These are phyloP conservation scores for Danio albolineatus DNA, from an alignment of 2,797 vertebrate genomes.

Conservation along the genomic window DNA sequence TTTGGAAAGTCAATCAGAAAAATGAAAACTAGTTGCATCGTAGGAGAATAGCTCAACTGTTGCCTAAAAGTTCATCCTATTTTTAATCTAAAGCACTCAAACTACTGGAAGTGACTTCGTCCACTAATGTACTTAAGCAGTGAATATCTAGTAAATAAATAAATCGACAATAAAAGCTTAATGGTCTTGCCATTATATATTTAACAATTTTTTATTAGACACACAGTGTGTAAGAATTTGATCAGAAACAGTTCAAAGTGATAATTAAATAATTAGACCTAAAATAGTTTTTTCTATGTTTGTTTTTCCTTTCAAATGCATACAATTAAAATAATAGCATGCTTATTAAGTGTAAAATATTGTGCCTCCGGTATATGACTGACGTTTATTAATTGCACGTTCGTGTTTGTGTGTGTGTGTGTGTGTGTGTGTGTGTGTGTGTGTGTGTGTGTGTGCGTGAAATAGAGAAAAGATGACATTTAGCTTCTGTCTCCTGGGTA, in stretches of 20 bases:
- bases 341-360: slow-evolving; percentile 18
- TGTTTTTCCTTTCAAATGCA: slow-evolving; percentile 16
- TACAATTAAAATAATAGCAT: slow-evolving; percentile 29
- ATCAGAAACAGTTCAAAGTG: neutral
- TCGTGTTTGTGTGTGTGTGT: slow-evolving; percentile 25
- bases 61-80: slow-evolving; percentile 6
- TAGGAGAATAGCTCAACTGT: slow-evolving; percentile 7
- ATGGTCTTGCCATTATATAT: neutral
- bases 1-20: neutral
- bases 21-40: slow-evolving; percentile 4
- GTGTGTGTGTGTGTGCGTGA: too few species aligned
- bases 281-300: neutral
- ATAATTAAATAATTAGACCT: neutral
- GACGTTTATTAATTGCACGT: slow-evolving; percentile 39
- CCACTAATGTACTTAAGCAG: neutral
- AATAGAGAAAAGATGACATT: slow-evolving; percentile 22
- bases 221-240: neutral
- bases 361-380: slow-evolving; percentile 19
- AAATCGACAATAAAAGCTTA: too few species aligned
- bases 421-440: neutral
- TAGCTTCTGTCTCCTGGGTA: slow-evolving; percentile 16
- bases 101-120: neutral
- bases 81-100: neutral
- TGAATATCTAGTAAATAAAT: neutral
- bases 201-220: neutral